A percentile compares a stretch with the other conserved stretches of the same genome.
Evolutionary conservation across 2,888 invertebrate species (phyloP).

Genomic region (Amphipoea lucens): DNA sequence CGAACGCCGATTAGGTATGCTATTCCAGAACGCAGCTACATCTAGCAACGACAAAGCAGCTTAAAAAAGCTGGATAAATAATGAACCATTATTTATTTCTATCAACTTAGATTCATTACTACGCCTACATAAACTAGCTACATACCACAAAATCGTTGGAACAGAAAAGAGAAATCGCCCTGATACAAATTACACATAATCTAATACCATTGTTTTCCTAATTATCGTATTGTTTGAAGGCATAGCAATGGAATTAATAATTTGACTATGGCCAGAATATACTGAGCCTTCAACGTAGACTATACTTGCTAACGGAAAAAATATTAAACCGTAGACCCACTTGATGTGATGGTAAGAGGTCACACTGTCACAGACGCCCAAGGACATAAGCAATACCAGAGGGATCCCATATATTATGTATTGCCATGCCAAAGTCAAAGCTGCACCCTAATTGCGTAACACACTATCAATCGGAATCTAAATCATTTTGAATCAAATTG

Average conservation of each 20-base stretch:
- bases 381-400: not conserved
- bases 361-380: no score
- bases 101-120: slow-evolving; percentile 26
- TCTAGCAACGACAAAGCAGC: not conserved
- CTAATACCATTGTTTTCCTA: slow-evolving; percentile 55
- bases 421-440: not conserved
- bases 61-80: not conserved
- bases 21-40: not conserved
- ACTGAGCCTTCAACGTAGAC: slow-evolving; percentile 20
- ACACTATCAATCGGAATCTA: no score
- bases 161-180: slow-evolving; percentile 49
- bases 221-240: slow-evolving; percentile 63
- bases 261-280: not conserved
- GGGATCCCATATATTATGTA: not conserved
- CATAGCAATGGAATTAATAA: slow-evolving; percentile 45
- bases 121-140: slow-evolving; percentile 2
- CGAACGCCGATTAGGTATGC: no score
- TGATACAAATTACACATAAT: slow-evolving; percentile 60
- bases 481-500: no score
- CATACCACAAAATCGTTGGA: slow-evolving; percentile 53
- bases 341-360: not conserved
- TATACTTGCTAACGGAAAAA: not conserved
- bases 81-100: not conserved
- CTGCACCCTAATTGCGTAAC: no score
- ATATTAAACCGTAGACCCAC: not conserved